Conservation (phyloP, 1,140 invertebrate genomes). For the Drosophila pseudoobscura region DNA sequence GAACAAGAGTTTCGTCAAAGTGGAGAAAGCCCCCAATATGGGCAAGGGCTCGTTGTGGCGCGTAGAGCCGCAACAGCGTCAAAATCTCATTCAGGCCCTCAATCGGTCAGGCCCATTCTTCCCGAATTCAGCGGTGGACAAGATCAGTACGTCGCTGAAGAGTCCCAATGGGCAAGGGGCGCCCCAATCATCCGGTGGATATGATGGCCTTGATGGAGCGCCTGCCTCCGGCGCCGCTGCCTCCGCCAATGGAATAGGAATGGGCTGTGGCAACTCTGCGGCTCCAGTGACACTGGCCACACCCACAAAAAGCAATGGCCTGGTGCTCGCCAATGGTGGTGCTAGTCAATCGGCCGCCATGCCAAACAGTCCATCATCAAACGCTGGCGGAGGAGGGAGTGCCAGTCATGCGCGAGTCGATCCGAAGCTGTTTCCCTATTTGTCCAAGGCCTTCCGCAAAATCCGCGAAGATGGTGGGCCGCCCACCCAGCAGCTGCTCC, state of each 20-base stretch:
- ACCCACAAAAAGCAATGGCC: conserved; percentile 51
- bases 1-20: conserved; percentile 98
- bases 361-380: conserved; percentile 25
- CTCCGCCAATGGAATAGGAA: neutral
- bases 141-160: conserved; percentile 75
- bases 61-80: conserved; percentile 94
- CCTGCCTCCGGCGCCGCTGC: neutral
- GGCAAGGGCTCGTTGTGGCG: conserved; percentile 98
- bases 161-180: conserved; percentile 48
- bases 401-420: conserved; percentile 70
- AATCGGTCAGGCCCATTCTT: conserved; percentile 91
- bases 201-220: conserved; percentile 49
- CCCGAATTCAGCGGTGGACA: conserved; percentile 85
- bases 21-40: conserved; percentile 94
- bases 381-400: neutral
- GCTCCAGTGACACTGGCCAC: conserved; percentile 33
- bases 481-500: conserved; percentile 1
- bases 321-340: conserved; percentile 40
- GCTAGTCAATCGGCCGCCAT: conserved; percentile 28
- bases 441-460: conserved; percentile 74
- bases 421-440: conserved; percentile 75
- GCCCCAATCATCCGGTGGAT: conserved; percentile 2
- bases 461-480: conserved; percentile 51
- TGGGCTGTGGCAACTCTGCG: neutral
- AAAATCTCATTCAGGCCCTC: conserved; percentile 92